These are phyloP conservation scores for Sorex maritimensis DNA, from an alignment of 2,797 vertebrate species.

Conservation along the genomic window DNA sequence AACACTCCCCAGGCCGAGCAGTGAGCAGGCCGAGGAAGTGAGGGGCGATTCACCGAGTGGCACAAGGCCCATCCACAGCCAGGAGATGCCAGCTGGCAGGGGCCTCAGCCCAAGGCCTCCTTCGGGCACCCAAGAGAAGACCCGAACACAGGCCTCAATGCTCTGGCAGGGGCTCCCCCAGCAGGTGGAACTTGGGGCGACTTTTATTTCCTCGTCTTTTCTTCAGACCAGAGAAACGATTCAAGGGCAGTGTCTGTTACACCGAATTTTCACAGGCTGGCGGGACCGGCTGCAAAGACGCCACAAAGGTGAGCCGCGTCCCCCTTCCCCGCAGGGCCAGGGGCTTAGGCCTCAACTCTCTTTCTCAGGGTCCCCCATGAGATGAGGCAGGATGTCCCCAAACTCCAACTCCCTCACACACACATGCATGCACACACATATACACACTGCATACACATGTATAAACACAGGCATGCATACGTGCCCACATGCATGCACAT, in stretches of 20 bases:
- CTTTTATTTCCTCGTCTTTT: constrained; percentile 13
- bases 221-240: constrained; percentile 18
- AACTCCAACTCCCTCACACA: not conserved
- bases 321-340: not conserved
- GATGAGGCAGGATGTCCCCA: not conserved
- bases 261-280: constrained; percentile 40
- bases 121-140: constrained; percentile 45
- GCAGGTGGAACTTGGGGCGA: not conserved
- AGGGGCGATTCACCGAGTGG: rapidly evolving
- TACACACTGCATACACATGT: too few relatives aligned
- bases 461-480: too few relatives aligned
- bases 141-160: not conserved
- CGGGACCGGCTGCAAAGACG: not conserved
- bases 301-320: too few relatives aligned
- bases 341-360: not conserved
- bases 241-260: not conserved
- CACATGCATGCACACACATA: not conserved
- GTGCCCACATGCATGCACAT: too few relatives aligned
- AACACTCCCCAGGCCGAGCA: not conserved
- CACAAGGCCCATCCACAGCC: constrained; percentile 1
- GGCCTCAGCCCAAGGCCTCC: not conserved
- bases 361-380: not conserved
- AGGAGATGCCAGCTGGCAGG: not conserved
- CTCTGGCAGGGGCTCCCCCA: constrained; percentile 3
- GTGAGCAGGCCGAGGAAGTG: not conserved